Evolutionary conservation across 1,140 invertebrate genomes (phyloP).

Genomic region (Aporrectodea caliginosa): DNA sequence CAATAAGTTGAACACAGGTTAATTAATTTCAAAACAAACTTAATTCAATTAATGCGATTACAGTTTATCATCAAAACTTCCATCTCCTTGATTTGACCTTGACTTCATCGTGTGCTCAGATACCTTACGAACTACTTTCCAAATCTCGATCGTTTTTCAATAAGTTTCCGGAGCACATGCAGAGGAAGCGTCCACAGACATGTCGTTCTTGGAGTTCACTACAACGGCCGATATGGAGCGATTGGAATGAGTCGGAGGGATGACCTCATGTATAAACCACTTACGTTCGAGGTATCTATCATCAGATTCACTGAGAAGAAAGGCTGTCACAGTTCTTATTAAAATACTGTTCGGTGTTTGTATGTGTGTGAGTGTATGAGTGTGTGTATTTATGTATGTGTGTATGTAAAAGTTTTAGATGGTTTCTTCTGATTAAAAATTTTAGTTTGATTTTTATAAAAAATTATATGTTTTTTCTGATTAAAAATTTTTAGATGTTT

Average conservation of each 20-base stretch:
- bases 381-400: too few relatives aligned
- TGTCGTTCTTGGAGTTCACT: slow-evolving; percentile 55
- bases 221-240: slow-evolving; percentile 52
- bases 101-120: slow-evolving; percentile 32
- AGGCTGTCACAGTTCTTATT: background rate
- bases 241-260: slow-evolving; percentile 55
- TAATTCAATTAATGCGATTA: too few relatives aligned
- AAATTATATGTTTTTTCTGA: slow-evolving; percentile 5
- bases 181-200: slow-evolving; percentile 50
- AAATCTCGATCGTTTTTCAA: slow-evolving; percentile 53
- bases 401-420: background rate
- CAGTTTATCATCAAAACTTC: too few relatives aligned
- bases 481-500: background rate
- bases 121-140: slow-evolving; percentile 53
- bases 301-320: background rate
- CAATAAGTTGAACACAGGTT: too few relatives aligned
- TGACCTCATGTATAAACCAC: slow-evolving; percentile 57
- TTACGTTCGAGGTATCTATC: slow-evolving; percentile 46
- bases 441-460: background rate
- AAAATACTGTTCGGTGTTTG: background rate
- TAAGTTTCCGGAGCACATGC: slow-evolving; percentile 55
- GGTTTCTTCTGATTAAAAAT: background rate
- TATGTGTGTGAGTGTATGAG: background rate
- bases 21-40: too few relatives aligned
- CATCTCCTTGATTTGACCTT: too few relatives aligned